Conservation (phyloP, 2,113 vertebrate genomes). For the Tonatia bakeri region DNA sequence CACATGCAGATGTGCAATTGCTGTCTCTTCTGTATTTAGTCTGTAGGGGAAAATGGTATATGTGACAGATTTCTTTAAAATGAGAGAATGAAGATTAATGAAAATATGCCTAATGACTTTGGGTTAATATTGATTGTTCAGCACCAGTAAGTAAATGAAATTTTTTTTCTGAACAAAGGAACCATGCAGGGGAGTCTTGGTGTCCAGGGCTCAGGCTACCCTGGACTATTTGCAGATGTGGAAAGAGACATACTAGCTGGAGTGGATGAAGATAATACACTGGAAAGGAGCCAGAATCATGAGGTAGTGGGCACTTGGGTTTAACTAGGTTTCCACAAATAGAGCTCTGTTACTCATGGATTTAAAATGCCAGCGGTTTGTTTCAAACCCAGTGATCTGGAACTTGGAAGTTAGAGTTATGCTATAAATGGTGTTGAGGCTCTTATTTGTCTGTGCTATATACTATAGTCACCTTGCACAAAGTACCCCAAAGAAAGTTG, state of each 20-base stretch:
- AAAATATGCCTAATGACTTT: background rate
- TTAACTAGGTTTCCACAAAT: conserved; percentile 14
- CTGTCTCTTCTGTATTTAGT: background rate
- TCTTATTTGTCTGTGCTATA: background rate
- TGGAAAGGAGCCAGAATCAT: background rate
- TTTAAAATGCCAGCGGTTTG: conserved; percentile 17
- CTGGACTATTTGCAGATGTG: background rate
- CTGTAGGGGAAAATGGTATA: background rate
- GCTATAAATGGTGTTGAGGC: background rate
- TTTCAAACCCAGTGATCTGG: conserved; percentile 20
- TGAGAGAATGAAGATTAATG: background rate
- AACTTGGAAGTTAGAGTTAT: conserved; percentile 4
- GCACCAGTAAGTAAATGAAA: background rate
- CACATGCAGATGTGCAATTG: no score
- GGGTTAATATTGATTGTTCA: background rate
- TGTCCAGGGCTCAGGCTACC: background rate
- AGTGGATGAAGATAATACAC: background rate
- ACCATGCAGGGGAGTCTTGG: background rate
- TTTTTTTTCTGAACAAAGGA: background rate
- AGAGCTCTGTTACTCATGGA: background rate
- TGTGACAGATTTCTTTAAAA: background rate
- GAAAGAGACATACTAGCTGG: background rate
- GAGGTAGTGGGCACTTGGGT: background rate
- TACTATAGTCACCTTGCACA: background rate
- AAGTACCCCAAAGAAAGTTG: background rate